Percentiles rank a stretch among this genome's conserved stretches.
Evolutionary conservation across 1,140 invertebrate species (phyloP).

Genomic region (Dufourea novaeangliae): DNA sequence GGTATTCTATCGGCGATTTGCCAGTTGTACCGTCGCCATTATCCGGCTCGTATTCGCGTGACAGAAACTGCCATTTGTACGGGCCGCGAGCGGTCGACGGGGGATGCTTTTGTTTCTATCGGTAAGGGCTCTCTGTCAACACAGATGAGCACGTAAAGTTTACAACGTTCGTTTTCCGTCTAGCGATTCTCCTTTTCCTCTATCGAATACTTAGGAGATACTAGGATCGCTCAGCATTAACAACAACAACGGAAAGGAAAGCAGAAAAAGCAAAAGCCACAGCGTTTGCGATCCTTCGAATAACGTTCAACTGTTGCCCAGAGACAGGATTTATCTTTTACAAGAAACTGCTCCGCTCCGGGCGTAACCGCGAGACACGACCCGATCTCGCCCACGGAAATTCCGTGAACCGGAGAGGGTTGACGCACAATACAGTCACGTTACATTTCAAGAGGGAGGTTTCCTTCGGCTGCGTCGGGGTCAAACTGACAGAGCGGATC

Average conservation of each 20-base stretch:
- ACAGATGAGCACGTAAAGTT: not conserved
- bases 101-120: constrained; percentile 33
- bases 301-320: not conserved
- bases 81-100: not conserved
- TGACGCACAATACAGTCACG: not conserved
- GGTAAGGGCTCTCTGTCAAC: constrained; percentile 16
- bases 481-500: not conserved
- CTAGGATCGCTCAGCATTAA: not conserved
- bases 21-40: constrained; percentile 50
- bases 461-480: not conserved
- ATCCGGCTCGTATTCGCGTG: constrained; percentile 37
- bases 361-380: not conserved
- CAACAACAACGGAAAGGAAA: not conserved
- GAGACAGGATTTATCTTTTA: not conserved
- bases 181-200: not conserved
- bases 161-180: not conserved
- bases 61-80: constrained; percentile 36
- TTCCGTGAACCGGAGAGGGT: not conserved
- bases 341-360: not conserved
- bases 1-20: constrained; percentile 46
- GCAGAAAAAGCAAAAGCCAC: not conserved
- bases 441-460: not conserved
- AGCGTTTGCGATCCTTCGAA: too few species aligned
- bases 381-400: not conserved
- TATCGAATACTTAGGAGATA: not conserved